These are phyloP conservation scores for Siniperca scherzeri DNA, from an alignment of 2,797 vertebrate genomes.

Conservation along the genomic window DNA sequence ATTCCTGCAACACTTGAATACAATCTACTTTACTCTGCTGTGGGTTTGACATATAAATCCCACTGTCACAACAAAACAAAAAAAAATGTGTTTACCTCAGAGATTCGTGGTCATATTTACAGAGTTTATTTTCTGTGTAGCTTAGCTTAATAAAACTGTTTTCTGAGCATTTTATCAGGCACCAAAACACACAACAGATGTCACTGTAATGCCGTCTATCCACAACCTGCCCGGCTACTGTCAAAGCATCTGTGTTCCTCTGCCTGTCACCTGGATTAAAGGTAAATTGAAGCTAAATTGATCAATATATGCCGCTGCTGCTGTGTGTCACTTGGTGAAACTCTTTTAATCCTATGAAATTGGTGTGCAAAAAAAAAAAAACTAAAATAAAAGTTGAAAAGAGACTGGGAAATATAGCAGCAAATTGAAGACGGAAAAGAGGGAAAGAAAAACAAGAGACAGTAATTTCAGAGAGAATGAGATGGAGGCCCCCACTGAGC, in stretches of 20 bases:
- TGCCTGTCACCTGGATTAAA: conserved; percentile 43
- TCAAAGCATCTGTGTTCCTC: conserved; percentile 39
- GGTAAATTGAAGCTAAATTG: conserved; percentile 31
- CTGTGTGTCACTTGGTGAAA: conserved; percentile 9
- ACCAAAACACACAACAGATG: conserved; percentile 34
- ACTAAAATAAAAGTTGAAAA: not conserved
- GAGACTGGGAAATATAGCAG: conserved; percentile 1
- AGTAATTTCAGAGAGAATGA: conserved; percentile 52
- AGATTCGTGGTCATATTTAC: conserved; percentile 38
- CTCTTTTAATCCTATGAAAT: conserved; percentile 22
- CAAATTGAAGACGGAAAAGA: conserved; percentile 16
- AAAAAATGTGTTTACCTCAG: conserved; percentile 10
- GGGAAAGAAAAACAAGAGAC: conserved; percentile 3
- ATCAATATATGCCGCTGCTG: conserved; percentile 6
- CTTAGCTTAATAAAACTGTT: conserved; percentile 41
- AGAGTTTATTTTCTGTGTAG: conserved; percentile 29
- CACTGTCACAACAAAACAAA: conserved; percentile 12
- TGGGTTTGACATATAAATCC: conserved; percentile 31
- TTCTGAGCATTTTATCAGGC: conserved; percentile 28
- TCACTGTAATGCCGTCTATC: conserved; percentile 7
- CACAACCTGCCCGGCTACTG: not conserved
- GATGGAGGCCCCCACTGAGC: conserved; percentile 49
- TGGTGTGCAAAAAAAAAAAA: not conserved
- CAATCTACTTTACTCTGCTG: conserved; percentile 42
- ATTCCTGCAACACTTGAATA: conserved; percentile 38